A percentile compares a stretch with the other conserved stretches of the same genome.
These are phyloP conservation scores for Clostera curtula DNA, from an alignment of 2,888 invertebrate species.

Conservation along the genomic window DNA sequence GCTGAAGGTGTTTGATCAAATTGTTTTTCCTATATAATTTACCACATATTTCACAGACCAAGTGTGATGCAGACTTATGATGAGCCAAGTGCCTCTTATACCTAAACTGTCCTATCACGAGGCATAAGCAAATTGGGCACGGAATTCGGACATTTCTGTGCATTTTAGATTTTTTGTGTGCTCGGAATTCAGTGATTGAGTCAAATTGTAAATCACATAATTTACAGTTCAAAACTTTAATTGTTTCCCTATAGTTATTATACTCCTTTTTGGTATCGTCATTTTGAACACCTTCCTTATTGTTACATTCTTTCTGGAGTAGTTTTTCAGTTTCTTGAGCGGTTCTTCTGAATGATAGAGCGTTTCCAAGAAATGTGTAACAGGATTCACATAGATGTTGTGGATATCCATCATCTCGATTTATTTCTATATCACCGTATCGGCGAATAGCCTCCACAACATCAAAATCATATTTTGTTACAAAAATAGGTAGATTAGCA, in stretches of 20 bases:
- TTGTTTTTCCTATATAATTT: conserved; percentile 48
- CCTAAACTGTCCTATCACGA: conserved; percentile 24
- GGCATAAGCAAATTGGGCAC: conserved; percentile 23
- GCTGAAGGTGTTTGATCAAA: conserved; percentile 36
- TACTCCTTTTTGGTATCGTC: not conserved
- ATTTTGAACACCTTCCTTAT: conserved; percentile 3
- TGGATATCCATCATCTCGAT: conserved; percentile 33
- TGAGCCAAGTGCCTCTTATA: conserved; percentile 28
- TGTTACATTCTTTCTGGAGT: conserved; percentile 4
- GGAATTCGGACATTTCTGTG: conserved; percentile 22
- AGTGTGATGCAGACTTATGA: conserved; percentile 26
- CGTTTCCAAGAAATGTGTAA: conserved; percentile 30
- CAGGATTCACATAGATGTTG: conserved; percentile 40
- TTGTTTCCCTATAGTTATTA: not conserved
- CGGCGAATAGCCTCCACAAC: conserved; percentile 35
- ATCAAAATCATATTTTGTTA: conserved; percentile 18
- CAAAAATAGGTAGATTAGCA: conserved; percentile 37
- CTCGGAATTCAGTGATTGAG: conserved; percentile 21
- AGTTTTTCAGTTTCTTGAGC: conserved; percentile 35
- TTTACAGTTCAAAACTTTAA: conserved; percentile 11
- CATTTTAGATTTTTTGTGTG: conserved; percentile 25
- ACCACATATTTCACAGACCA: conserved; percentile 47
- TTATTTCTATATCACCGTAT: conserved; percentile 34
- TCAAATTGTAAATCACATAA: conserved; percentile 16
- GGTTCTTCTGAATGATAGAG: conserved; percentile 35